These are phyloP conservation scores for Stenolophus ochropezus DNA, from an alignment of 2,888 invertebrate species.

Conservation along the genomic window DNA sequence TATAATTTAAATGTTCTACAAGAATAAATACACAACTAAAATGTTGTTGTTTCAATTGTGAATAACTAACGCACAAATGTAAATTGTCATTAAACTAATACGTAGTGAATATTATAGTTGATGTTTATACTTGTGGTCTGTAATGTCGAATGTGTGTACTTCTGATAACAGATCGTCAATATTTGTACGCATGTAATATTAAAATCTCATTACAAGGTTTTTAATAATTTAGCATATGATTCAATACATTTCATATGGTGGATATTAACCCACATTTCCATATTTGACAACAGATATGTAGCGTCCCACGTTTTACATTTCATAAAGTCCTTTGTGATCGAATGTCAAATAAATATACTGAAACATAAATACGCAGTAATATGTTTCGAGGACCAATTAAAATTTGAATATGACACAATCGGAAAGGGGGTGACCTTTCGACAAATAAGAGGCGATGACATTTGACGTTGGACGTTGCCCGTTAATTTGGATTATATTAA, in stretches of 20 bases:
- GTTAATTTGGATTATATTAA: constrained; percentile 51
- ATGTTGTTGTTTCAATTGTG: too few species aligned
- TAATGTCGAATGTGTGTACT: constrained; percentile 9
- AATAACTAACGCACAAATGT: too few species aligned
- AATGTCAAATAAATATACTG: constrained; percentile 27
- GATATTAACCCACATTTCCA: constrained; percentile 20
- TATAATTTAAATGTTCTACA: too few species aligned
- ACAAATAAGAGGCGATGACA: constrained; percentile 29
- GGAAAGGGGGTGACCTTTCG: constrained; percentile 28
- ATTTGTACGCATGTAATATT: constrained; percentile 10
- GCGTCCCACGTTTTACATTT: constrained; percentile 6
- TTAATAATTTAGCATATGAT: constrained; percentile 6
- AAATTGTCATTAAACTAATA: too few species aligned
- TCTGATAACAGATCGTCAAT: background rate
- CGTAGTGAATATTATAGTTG: too few species aligned
- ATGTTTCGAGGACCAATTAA: constrained; percentile 30
- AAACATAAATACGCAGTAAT: constrained; percentile 24
- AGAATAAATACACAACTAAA: too few species aligned
- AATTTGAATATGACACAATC: constrained; percentile 15
- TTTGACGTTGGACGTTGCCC: constrained; percentile 49
- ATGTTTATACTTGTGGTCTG: too few species aligned
- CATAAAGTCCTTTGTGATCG: constrained; percentile 21
- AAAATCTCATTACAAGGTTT: constrained; percentile 16
- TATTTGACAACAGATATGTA: background rate
- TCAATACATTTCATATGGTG: background rate